Evolutionary conservation across 2,797 vertebrate genomes (phyloP).

Genomic region (Scyliorhinus canicula): DNA sequence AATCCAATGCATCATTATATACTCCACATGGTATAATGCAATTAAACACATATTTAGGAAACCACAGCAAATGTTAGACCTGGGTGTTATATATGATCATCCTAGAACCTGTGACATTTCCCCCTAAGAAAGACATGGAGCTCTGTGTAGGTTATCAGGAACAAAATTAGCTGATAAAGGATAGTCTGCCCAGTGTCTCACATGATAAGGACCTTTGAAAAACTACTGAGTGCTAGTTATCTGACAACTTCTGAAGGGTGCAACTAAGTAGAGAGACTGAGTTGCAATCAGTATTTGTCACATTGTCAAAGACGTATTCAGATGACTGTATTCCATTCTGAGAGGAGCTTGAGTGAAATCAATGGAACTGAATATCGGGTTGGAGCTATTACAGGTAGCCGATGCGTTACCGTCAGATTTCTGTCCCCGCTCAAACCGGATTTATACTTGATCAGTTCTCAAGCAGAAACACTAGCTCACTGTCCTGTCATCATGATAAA

Average conservation of each 20-base stretch:
- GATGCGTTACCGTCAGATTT: not conserved
- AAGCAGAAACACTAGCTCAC: not conserved
- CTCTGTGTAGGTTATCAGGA: not conserved
- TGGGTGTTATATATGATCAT: not conserved
- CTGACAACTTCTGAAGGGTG: not conserved
- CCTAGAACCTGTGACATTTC: not conserved
- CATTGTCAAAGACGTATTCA: not conserved
- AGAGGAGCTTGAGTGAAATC: not conserved
- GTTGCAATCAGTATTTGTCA: not conserved
- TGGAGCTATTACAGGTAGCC: not conserved
- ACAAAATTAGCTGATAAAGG: not conserved
- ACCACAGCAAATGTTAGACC: not conserved
- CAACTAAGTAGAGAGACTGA: not conserved
- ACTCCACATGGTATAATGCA: too few relatives aligned
- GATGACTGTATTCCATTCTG: not conserved
- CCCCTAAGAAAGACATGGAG: not conserved
- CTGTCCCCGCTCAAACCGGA: not conserved
- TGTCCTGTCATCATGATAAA: not conserved
- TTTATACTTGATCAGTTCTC: not conserved
- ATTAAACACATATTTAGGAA: not conserved
- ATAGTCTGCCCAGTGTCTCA: not conserved
- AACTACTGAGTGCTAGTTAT: not conserved
- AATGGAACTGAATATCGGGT: not conserved
- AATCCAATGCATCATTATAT: not conserved
- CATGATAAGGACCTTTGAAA: not conserved